Base-by-base conservation (phyloP, 2,888 invertebrate species). In the Polylopha cassiicola region DNA sequence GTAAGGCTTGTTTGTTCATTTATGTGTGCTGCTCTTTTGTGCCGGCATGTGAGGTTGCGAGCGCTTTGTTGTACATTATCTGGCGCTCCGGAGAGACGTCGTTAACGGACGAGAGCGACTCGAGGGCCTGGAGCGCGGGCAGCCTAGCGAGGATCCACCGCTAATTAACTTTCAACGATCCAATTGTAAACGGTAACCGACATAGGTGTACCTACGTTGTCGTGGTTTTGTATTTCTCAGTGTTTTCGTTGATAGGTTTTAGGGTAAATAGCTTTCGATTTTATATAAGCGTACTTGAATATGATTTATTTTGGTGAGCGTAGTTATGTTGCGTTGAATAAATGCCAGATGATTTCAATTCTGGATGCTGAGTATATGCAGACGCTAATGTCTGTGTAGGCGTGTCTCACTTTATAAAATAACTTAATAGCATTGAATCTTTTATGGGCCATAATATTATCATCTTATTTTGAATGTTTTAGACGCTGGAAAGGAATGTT, bases 361-460 rank as follows among this genome's bases (percentile, higher is more conserved):
- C 31, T 32, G 31, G 10, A 14, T 20, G 24, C 34, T 28, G 33
- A 33, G 20, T 28, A 28, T 22, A 28, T 23, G 14, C 11, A 28
- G 33, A 33, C 23, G 34, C 34, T 39, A 28, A 39, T 39, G 28
- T 23, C 21, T 22, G 28, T 33, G 34, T 28, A 33, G 34, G 41
- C 24, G 23, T 30, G 23, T 74, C 72, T 65, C 65, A 62, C 66
- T 65, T 73, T 75, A 78, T 79, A 80, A 81, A 80, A 80, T 79
- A 80, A 78, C 74, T 78, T 79, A 79, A 73, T 70, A 78, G 79
- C 76, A 70, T 75, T 79, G 73, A 80, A 80, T 77, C 64, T 75
- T 80, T 81, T 80, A 79, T 72, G 73, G 75, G 68, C 73, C 61
- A 74, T 80, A 79, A 78, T 73, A 75, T 76, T 76, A 75, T 9